Evolutionary conservation across 2,113 vertebrate genomes (phyloP), one percentile per base, ranked within the genome.

Genomic region (Percina caprodes): DNA sequence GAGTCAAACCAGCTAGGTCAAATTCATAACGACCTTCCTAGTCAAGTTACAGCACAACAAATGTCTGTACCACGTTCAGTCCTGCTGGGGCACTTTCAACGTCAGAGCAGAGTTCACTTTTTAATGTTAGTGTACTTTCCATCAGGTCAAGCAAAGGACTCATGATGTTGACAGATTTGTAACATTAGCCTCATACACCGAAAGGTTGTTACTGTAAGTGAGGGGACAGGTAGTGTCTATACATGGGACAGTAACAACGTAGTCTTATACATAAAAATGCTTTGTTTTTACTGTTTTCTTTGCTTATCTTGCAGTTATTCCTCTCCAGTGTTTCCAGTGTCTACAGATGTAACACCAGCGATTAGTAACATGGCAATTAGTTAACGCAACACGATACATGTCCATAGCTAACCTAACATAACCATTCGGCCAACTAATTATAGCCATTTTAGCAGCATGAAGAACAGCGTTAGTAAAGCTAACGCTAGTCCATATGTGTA

Each of bases 1-100:
- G 67, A 79, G 82, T 85, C 85, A 84, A 60, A 66, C 73, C 13
- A 30, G 46, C 55, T 2, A 48, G 55, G 54, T 90, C 61, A 74
- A 69, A 78, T 65, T 33, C 68, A 54, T 24, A 56, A 75, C 75
- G 48, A 63, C 71, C 60, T 60, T 49, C 39, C 26, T 33, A 0
- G 30, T 84, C n/a, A 42, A 14, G 59, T 84, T 83, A 71, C 77
- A 88, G 58, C 51, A 39, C 46, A 69, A 72, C 66, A 33, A 51
- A 69, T 56, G 24, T 70, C 39, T 69, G 63, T 52, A 14, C 63
- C 70, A 45, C 9, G 11, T 67, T 56, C 74, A 68, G 48, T 3
- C 49, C 62, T 9, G 26, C 33, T 52, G 58, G 9, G 26, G 19
- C n/a, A 35, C 13, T 26, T 56, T 56, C 2, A 54, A 63, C 48